A percentile compares a stretch with the other conserved stretches of the same genome.
phyloP scores from a whole-genome alignment of 2,888 invertebrate genomes.

The Sphaerophoria rueppellii region DNA sequence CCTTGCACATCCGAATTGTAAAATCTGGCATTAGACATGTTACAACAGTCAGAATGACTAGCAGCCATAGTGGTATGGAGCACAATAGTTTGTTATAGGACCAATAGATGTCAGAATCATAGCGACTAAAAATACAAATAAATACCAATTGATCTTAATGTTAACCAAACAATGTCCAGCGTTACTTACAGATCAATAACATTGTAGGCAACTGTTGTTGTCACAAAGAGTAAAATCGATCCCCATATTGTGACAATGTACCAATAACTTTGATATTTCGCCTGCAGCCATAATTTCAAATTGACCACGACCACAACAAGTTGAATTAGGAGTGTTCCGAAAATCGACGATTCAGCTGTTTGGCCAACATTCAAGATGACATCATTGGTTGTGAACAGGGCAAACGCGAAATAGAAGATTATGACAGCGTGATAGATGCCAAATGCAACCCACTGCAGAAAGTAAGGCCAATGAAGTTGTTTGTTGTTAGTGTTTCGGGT shows the following conservation, averaged over 20 bases:
- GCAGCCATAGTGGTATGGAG: constrained; percentile 85
- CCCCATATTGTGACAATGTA: constrained; percentile 83
- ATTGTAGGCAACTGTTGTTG: constrained; percentile 84
- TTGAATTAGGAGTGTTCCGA: constrained; percentile 85
- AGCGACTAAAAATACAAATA: constrained; percentile 78
- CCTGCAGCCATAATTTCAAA: constrained; percentile 85
- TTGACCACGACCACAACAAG: constrained; percentile 84
- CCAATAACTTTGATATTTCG: constrained; percentile 84
- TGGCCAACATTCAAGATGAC: constrained; percentile 83
- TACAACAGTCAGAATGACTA: constrained; percentile 83
- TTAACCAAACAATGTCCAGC: background rate
- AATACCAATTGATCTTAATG: background rate
- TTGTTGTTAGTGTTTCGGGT: constrained; percentile 85
- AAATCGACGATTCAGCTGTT: constrained; percentile 84
- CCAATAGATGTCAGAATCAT: constrained; percentile 84
- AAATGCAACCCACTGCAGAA: constrained; percentile 85
- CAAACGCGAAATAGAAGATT: constrained; percentile 84
- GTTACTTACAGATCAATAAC: constrained; percentile 84
- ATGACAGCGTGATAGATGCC: constrained; percentile 86
- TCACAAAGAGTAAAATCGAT: constrained; percentile 84
- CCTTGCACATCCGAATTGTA: constrained; percentile 77
- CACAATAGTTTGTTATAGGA: constrained; percentile 85
- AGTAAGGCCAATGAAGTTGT: constrained; percentile 85
- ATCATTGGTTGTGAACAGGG: constrained; percentile 82
- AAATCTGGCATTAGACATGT: constrained; percentile 85